Percentiles rank a stretch among this genome's conserved stretches.
Evolutionary conservation across 2,113 vertebrate genomes (phyloP).

Genomic region (Serilophus lunatus): DNA sequence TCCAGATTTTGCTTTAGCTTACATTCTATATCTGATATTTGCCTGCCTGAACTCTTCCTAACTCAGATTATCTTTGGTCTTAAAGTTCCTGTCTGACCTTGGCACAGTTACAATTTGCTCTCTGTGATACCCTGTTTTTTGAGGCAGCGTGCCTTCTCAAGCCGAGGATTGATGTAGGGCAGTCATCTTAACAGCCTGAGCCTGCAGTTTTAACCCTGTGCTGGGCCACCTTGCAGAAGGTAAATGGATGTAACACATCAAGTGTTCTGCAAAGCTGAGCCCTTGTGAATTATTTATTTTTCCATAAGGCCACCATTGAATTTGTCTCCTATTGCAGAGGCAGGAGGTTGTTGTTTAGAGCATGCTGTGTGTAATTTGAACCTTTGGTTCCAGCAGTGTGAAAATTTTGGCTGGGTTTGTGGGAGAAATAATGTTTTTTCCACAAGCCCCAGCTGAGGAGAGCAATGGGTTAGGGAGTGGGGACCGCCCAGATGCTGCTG

Average conservation of each 20-base stretch:
- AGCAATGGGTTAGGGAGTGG: not conserved
- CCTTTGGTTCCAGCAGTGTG: not conserved
- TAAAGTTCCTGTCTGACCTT: not conserved
- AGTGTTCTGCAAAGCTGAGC: accelerated
- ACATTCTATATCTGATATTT: not conserved
- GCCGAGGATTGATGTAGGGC: accelerated
- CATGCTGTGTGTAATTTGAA: not conserved
- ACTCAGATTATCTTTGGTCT: not conserved
- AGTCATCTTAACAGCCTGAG: not conserved
- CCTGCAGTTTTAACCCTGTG: not conserved
- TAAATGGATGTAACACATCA: not conserved
- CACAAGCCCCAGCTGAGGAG: not conserved
- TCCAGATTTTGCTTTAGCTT: not conserved
- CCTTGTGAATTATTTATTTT: not conserved
- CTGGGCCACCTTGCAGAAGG: not conserved
- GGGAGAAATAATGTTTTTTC: not conserved
- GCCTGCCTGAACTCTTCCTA: not conserved
- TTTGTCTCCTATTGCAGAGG: not conserved
- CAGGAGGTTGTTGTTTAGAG: not conserved
- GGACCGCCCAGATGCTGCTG: accelerated
- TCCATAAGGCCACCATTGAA: not conserved
- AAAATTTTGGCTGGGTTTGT: not conserved
- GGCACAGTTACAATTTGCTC: not conserved
- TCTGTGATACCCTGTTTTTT: not conserved
- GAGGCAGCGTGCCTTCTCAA: not conserved